Evolutionary conservation across 2,113 vertebrate genomes (phyloP), one percentile per base, ranked within the genome.

Genomic region (Oreotrochilus melanogaster): DNA sequence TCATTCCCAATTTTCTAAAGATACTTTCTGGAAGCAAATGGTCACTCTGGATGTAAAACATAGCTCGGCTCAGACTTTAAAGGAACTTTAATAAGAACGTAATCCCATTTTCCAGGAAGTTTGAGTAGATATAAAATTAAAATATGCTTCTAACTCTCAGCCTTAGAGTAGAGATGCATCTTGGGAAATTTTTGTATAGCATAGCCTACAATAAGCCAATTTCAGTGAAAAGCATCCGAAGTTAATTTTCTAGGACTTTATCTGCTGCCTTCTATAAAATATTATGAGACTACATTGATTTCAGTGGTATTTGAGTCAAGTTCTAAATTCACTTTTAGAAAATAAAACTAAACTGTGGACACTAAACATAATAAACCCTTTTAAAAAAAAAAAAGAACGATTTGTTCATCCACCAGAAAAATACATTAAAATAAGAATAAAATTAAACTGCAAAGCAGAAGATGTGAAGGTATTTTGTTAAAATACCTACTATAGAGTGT

Each of bases 1-100:
- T 89, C 67, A 95, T 92, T 95, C 92, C 48, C 67, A 86, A 19
- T 88, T 93, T 97, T 89, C 64, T 96, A 91, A 93, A 95, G 81
- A 83, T 62, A 48, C 53, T 42, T 70, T 88, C 78, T 95, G 54
- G 70, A 96, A 91, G 31, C 6, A 90, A 76, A 74, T 48, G 78
- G 80, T 94, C 89, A 92, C 50, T 91, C 57, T 66, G 57, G n/a
- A 56, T 82, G 11, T 7, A 94, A 88, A 92, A 67, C 14, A 48
- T 54, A 87, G 51, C 17, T 86, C 65, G 69, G 19, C 14, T 86
- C 18, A 48, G 30, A 87, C n/a, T 75, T 87, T 53, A 91, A 78
- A 89, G 39, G 35, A 95, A 61, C 5, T 48, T 93, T 72, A 93
- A 78, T 60, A 71, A 47, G 33, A 89, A 72, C 72, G 67, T 67